Percentiles rank a stretch among this genome's conserved stretches.
Conservation (phyloP, 2,888 invertebrate species). For the Bedellia somnulentella region DNA sequence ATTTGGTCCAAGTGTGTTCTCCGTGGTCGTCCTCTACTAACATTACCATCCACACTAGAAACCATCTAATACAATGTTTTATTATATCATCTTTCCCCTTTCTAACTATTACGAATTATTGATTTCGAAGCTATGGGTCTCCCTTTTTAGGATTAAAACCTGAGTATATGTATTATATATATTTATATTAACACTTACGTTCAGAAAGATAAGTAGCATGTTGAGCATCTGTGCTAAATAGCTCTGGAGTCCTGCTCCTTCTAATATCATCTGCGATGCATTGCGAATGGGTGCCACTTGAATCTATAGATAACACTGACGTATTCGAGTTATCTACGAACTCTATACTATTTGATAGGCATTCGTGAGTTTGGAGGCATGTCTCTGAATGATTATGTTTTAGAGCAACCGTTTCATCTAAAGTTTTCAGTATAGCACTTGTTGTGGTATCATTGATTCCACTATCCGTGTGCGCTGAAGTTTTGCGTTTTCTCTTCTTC, state of each 20-base stretch:
- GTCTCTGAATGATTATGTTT: slow-evolving; percentile 51
- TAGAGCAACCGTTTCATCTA: slow-evolving; percentile 28
- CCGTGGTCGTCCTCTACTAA: too few relatives aligned
- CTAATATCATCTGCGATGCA: slow-evolving; percentile 5
- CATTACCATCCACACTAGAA: too few relatives aligned
- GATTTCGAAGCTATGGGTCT: too few relatives aligned
- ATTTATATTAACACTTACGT: too few relatives aligned
- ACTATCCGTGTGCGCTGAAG: slow-evolving; percentile 23
- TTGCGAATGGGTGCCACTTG: slow-evolving; percentile 14
- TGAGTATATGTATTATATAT: too few relatives aligned
- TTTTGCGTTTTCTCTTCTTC: slow-evolving; percentile 7
- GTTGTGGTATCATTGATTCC: slow-evolving; percentile 30
- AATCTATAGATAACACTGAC: slow-evolving; percentile 26
- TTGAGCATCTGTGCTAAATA: slow-evolving; percentile 21
- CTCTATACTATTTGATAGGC: slow-evolving; percentile 30
- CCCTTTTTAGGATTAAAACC: too few relatives aligned
- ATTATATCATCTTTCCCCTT: too few relatives aligned
- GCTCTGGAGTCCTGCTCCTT: slow-evolving; percentile 13
- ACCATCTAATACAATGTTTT: too few relatives aligned
- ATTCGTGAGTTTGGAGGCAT: slow-evolving; percentile 35
- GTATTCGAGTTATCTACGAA: slow-evolving; percentile 21
- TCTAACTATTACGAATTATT: too few relatives aligned
- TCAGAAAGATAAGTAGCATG: too few relatives aligned
- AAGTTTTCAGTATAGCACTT: slow-evolving; percentile 16
- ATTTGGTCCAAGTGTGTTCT: too few relatives aligned